Conservation (phyloP, 2,888 invertebrate genomes). For the Lasius platythorax region DNA sequence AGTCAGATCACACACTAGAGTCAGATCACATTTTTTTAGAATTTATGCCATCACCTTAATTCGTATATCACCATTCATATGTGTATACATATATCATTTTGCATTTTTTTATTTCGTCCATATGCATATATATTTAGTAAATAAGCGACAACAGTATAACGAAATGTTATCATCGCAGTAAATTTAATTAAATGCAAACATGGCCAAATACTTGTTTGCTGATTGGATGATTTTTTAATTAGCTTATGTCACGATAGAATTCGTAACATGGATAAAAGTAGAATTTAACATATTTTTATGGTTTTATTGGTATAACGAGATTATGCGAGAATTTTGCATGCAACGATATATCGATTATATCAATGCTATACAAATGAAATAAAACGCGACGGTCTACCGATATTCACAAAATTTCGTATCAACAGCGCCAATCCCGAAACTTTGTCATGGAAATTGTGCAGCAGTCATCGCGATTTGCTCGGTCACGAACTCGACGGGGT, state of each 20-base stretch:
- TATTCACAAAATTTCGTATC: constrained; percentile 57
- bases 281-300: constrained; percentile 34
- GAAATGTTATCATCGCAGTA: not conserved
- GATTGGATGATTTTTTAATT: constrained; percentile 16
- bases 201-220: not conserved
- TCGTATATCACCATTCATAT: not conserved
- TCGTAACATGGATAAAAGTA: not conserved
- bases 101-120: not conserved
- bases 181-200: constrained; percentile 43
- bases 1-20: not conserved
- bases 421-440: constrained; percentile 55
- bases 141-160: not conserved
- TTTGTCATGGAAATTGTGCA: constrained; percentile 63
- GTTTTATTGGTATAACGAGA: not conserved
- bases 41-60: not conserved
- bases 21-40: not conserved
- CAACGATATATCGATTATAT: constrained; percentile 7
- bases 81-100: not conserved
- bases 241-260: not conserved
- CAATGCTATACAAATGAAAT: constrained; percentile 2
- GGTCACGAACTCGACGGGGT: constrained; percentile 74
- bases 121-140: not conserved
- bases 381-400: constrained; percentile 59
- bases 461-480: constrained; percentile 48
- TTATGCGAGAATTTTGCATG: not conserved